A percentile compares a stretch with the other conserved stretches of the same genome.
phyloP scores from a whole-genome alignment of 2,113 vertebrate species.

The Tor tambroides region DNA sequence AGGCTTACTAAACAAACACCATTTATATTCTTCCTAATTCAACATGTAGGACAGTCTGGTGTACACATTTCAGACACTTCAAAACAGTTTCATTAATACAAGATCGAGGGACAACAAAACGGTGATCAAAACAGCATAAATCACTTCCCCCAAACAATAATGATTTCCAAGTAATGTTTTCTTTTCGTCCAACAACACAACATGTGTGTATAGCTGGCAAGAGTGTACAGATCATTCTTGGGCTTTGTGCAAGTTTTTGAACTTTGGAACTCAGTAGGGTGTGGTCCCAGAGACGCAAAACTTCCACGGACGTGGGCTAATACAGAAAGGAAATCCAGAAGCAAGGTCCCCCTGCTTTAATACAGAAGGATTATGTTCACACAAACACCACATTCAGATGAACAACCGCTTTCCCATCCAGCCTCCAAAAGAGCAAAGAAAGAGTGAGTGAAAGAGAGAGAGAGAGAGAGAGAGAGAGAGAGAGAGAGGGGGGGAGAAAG shows the following conservation, averaged over 20 bases:
- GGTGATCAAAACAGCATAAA: conserved; percentile 28
- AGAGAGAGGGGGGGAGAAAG: no score
- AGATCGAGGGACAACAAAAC: conserved; percentile 4
- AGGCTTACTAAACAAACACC: conserved; percentile 30
- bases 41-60: conserved; percentile 2
- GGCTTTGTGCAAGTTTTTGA: conserved; percentile 62
- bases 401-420: conserved; percentile 22
- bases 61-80: conserved; percentile 20
- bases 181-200: conserved; percentile 42
- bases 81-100: conserved; percentile 17
- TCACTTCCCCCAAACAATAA: conserved; percentile 33
- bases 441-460: neutral
- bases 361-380: conserved; percentile 70
- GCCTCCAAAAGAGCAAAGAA: neutral
- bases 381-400: conserved; percentile 53
- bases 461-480: neutral
- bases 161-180: conserved; percentile 28
- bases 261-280: conserved; percentile 65
- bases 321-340: conserved; percentile 74
- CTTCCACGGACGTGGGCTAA: conserved; percentile 74
- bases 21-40: conserved; percentile 13
- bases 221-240: conserved; percentile 34
- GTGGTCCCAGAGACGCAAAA: conserved; percentile 71
- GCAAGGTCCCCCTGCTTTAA: conserved; percentile 73
- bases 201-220: conserved; percentile 26